These are phyloP conservation scores for Nipponacmea schrenckii DNA, from an alignment of 2,888 invertebrate species.

Conservation along the genomic window DNA sequence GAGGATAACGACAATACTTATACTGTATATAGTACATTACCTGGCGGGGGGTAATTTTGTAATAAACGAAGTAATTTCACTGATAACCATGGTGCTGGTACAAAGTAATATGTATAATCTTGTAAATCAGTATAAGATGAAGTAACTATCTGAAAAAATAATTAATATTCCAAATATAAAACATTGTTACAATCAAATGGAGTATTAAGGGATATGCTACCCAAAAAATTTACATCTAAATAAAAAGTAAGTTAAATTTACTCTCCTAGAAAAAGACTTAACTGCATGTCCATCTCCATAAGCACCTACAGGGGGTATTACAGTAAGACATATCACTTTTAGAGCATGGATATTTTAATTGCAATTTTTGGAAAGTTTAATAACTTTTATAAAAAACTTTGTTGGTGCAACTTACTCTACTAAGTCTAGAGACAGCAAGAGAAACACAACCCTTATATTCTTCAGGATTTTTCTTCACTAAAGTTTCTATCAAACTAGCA, in stretches of 20 bases:
- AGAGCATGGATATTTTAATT: no score
- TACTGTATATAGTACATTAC: constrained; percentile 65
- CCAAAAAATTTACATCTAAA: no score
- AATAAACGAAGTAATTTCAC: constrained; percentile 94
- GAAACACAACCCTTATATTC: constrained; percentile 99
- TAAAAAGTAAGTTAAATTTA: no score
- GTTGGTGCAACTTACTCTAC: constrained; percentile 74
- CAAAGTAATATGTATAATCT: constrained; percentile 99
- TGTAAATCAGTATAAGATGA: constrained; percentile 99
- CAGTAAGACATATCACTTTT: no score
- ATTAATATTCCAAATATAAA: not conserved
- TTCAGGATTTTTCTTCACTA: constrained; percentile 98
- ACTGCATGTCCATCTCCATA: no score
- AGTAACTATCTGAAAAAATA: constrained; percentile 85
- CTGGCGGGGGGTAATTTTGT: constrained; percentile 98
- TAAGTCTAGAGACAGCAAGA: constrained; percentile 94
- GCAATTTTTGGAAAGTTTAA: no score
- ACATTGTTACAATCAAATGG: not conserved
- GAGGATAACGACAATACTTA: no score
- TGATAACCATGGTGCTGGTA: constrained; percentile 99
- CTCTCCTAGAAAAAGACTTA: no score
- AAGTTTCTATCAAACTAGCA: constrained; percentile 95
- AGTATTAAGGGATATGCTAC: no score
- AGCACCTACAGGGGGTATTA: no score
- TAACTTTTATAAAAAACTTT: no score